Evolutionary conservation across 1,140 invertebrate genomes (phyloP).

Genomic region (Sinonovacula constricta): DNA sequence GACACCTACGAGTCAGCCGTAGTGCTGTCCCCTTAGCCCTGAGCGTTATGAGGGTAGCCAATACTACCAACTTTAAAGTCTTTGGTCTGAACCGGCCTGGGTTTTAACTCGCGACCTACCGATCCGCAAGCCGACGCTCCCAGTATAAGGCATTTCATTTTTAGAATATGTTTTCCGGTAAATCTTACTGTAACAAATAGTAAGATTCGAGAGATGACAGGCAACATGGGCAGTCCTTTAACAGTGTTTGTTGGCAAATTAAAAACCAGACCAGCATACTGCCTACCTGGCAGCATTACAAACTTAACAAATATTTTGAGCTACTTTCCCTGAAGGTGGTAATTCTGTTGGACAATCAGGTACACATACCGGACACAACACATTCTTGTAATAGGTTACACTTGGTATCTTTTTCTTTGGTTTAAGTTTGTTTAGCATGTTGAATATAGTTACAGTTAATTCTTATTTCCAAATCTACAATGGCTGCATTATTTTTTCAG

Average conservation of each 20-base stretch:
- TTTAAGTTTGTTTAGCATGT: no score
- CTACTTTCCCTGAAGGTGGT: neutral
- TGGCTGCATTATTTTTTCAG: no score
- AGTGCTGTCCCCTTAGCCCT: no score
- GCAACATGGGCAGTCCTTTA: neutral
- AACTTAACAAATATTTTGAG: slow-evolving; percentile 28
- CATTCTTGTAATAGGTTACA: slow-evolving; percentile 1
- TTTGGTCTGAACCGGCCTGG: no score
- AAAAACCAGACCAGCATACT: slow-evolving; percentile 24
- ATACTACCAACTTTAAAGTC: no score
- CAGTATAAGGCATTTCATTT: neutral
- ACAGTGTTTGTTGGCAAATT: slow-evolving; percentile 27
- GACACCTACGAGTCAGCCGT: no score
- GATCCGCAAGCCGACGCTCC: no score
- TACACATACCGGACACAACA: neutral
- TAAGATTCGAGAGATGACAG: neutral
- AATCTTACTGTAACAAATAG: slow-evolving; percentile 17
- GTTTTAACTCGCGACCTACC: no score
- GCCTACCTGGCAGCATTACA: slow-evolving; percentile 22
- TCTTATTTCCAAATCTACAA: no score
- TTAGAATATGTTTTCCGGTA: neutral
- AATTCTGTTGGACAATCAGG: neutral
- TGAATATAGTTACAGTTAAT: no score
- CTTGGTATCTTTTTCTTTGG: neutral
- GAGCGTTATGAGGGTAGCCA: no score